Evolutionary conservation across 2,888 invertebrate genomes (phyloP), one percentile per base, ranked within the genome.

Genomic region (Eurois occulta): DNA sequence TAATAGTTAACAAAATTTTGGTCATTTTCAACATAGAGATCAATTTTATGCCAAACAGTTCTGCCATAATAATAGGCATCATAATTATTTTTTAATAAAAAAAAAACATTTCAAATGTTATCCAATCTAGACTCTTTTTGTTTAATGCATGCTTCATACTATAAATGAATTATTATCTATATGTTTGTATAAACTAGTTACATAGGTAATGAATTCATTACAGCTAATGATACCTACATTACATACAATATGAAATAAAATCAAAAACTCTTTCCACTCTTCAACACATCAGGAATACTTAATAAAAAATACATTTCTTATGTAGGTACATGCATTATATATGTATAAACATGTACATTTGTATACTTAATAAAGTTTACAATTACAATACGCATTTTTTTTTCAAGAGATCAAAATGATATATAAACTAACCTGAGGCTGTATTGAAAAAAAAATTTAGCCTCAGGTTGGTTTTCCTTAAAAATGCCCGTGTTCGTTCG

Each of bases 21-120:
- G 78, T 67, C 0, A 46, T 38, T 71, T 71, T 64, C 32, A 69
- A 72, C 76, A 38, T 38, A 68, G 84, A 85, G 83, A 80, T 79
- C 77, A 72, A n/a, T 64, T 52, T 58, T 79, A 66, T 64, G 16
- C 2, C 35, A 28, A 55, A 52, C 28, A 28, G 16, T 52, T 41
- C 1, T 16, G 32, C 10, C 24, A 28, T 24, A 10, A 4, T 6
- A 52, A 21, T 24, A 60, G 5, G 16, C 11, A 69, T 11, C 16
- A 32, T 16, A 41, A 35, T 35, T n/a, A 4, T 18, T 21, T 60
- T 38, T 58, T 0, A 66, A 55, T 24, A 32, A 24, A 18, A 11
- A 43, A 67, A 55, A n/a, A 3, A 35, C 4, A 35, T 32, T 58
- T 18, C 8, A 43, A 48, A 35, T 35, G 8, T 28, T 3, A 68